A percentile compares a stretch with the other conserved stretches of the same genome.
Evolutionary conservation across 2,888 invertebrate genomes (phyloP).

Genomic region (Sesia apiformis): DNA sequence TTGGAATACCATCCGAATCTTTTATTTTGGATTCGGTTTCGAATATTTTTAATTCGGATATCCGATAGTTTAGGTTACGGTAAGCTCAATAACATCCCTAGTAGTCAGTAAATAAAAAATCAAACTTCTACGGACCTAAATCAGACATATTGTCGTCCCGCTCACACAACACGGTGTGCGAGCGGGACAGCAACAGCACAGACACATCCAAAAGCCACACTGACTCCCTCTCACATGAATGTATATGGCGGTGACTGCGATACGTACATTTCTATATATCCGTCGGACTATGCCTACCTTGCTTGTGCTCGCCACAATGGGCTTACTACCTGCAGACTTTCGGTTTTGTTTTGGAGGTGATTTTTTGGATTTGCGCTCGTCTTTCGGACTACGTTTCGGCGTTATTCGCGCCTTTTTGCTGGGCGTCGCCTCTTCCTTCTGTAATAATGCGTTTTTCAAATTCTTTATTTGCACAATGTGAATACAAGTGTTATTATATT

Average conservation of each 20-base stretch:
- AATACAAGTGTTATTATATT: no score
- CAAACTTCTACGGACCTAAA: no score
- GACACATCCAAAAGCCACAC: conserved; percentile 7
- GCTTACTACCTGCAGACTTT: conserved; percentile 63
- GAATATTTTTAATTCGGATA: no score
- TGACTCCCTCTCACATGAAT: conserved; percentile 43
- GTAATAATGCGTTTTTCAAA: not conserved
- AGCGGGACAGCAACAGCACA: not conserved
- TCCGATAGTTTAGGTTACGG: no score
- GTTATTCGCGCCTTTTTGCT: conserved; percentile 49
- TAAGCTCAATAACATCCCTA: no score
- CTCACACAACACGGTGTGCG: no score
- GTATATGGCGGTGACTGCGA: conserved; percentile 60
- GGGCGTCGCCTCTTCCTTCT: conserved; percentile 43
- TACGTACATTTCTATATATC: conserved; percentile 76
- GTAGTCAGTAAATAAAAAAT: no score
- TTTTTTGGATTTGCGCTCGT: conserved; percentile 37
- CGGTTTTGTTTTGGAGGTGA: conserved; percentile 34
- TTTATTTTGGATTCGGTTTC: no score
- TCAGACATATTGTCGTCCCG: no score
- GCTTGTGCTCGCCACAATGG: conserved; percentile 56
- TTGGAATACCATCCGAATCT: no score
- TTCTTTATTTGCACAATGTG: no score
- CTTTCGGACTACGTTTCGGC: conserved; percentile 57
- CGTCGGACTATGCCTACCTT: conserved; percentile 76